A percentile compares a stretch with the other conserved stretches of the same genome.
Evolutionary conservation across 2,888 invertebrate species (phyloP).

Genomic region (Orthosia gracilis): DNA sequence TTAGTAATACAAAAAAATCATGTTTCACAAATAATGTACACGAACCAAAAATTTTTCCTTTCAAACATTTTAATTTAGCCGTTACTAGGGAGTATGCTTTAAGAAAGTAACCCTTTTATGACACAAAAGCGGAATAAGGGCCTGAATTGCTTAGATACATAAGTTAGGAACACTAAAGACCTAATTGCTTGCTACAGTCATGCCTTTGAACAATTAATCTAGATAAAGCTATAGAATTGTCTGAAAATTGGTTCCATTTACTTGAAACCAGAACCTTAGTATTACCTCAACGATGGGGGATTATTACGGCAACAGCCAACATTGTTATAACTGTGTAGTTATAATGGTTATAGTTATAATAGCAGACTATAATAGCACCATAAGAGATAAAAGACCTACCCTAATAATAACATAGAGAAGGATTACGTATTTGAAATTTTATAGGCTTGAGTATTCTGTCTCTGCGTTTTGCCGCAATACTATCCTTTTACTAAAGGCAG

Average conservation of each 20-base stretch:
- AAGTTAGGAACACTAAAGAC: constrained; percentile 32
- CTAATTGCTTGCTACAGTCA: constrained; percentile 38
- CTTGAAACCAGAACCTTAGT: constrained; percentile 26
- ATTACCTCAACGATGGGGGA: neutral
- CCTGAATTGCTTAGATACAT: constrained; percentile 16
- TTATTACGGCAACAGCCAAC: constrained; percentile 15
- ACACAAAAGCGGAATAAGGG: no score
- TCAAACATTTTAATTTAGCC: no score
- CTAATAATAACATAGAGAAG: no score
- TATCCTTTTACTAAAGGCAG: no score
- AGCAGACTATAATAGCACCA: neutral
- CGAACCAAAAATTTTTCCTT: no score
- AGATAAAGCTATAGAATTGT: constrained; percentile 12
- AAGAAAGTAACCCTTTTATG: no score
- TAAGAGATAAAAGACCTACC: neutral
- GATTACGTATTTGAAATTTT: no score
- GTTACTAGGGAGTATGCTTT: no score
- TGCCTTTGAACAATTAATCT: constrained; percentile 37
- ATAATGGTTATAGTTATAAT: neutral
- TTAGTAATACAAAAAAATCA: no score
- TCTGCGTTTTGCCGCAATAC: no score
- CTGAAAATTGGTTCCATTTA: constrained; percentile 35
- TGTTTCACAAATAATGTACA: no score
- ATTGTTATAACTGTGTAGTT: neutral
- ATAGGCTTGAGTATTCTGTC: no score